A percentile compares a stretch with the other conserved stretches of the same genome.
Evolutionary conservation across 2,888 invertebrate species (phyloP).

Genomic region (Cataglyphis cursor): DNA sequence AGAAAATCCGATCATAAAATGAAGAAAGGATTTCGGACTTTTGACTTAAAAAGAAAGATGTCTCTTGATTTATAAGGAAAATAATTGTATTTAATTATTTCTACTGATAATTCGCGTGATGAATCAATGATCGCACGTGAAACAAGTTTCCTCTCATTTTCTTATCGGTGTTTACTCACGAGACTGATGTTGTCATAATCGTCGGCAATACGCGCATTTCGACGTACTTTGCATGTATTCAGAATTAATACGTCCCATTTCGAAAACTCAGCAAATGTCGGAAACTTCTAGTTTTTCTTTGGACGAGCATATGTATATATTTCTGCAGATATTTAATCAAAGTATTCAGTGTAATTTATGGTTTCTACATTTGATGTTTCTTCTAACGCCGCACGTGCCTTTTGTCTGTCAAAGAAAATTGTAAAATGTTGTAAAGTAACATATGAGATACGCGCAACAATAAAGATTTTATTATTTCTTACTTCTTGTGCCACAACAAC

Average conservation of each 20-base stretch:
- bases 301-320: not conserved
- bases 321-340: slow-evolving; percentile 20
- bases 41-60: not conserved
- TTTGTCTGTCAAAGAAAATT: slow-evolving; percentile 31
- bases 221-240: no score
- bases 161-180: not conserved
- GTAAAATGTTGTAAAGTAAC: not conserved
- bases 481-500: slow-evolving; percentile 72
- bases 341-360: not conserved
- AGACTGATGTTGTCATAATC: not conserved
- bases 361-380: not conserved
- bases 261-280: not conserved
- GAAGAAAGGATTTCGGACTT: not conserved
- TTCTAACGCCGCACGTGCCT: not conserved
- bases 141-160: not conserved
- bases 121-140: not conserved
- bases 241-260: no score
- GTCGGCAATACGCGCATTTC: no score
- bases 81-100: not conserved
- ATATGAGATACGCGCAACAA: not conserved
- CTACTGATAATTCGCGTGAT: not conserved
- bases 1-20: not conserved
- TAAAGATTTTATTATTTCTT: not conserved
- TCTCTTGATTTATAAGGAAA: not conserved
- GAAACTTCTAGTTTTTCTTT: not conserved